Conservation (phyloP, 2,113 vertebrate genomes). For the Elaphurus davidianus region DNA sequence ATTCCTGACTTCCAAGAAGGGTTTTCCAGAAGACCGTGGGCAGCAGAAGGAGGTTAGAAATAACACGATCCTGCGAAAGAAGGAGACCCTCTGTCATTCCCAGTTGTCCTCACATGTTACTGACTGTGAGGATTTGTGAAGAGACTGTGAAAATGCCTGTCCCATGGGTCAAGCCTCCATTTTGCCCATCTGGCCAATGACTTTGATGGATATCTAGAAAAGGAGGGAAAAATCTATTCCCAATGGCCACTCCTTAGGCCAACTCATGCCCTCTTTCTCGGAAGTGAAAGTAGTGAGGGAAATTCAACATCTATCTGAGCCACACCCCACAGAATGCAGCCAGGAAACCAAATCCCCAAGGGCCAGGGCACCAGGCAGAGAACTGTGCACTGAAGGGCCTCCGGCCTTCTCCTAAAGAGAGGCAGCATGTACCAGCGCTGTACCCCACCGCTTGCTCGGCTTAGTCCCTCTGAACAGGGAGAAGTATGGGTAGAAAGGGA, state of each 20-base stretch:
- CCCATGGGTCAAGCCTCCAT: not conserved
- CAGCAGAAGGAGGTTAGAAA: not conserved
- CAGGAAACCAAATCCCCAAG: not conserved
- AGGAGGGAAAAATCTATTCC: not conserved
- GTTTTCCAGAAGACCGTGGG: not conserved
- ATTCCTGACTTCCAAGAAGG: not conserved
- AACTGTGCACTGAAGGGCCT: not conserved
- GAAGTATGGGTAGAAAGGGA: not conserved
- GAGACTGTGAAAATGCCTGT: not conserved
- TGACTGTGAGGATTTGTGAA: not conserved
- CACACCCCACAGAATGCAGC: not conserved
- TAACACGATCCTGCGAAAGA: not conserved
- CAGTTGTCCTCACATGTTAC: slow-evolving; percentile 5
- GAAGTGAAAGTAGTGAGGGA: not conserved
- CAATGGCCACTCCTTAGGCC: not conserved
- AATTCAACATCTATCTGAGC: not conserved
- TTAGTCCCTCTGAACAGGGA: not conserved
- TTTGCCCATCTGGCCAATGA: not conserved
- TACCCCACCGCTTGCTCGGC: not conserved
- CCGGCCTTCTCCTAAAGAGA: not conserved
- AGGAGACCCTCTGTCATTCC: not conserved
- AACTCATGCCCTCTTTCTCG: not conserved
- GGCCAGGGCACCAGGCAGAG: not conserved
- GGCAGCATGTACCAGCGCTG: fast-evolving
- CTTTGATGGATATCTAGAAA: not conserved